Percentiles rank a stretch among this genome's conserved stretches.
Evolutionary conservation across 2,113 vertebrate species (phyloP).

Genomic region (Brachionichthys hirsutus): DNA sequence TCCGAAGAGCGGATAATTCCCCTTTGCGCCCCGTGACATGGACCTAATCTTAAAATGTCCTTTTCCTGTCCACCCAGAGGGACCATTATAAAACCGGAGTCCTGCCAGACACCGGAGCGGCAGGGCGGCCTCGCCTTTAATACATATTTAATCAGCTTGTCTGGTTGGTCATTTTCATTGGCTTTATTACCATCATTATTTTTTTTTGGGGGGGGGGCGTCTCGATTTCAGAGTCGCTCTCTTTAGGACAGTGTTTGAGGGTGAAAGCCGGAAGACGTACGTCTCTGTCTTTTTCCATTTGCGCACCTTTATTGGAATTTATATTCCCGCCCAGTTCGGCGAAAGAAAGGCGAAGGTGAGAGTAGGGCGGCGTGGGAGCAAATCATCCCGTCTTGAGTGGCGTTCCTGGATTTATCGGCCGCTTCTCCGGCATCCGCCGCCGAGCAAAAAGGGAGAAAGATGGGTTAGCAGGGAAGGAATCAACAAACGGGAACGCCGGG

Average conservation of each 20-base stretch:
- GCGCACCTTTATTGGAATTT: not conserved
- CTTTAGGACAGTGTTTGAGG: not conserved
- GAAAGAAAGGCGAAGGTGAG: conserved; percentile 3
- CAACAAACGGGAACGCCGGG: conserved; percentile 4
- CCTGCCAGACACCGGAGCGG: too few relatives aligned
- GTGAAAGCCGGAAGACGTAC: conserved; percentile 2
- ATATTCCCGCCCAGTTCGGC: not conserved
- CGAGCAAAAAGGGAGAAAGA: conserved; percentile 3
- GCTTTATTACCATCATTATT: conserved; percentile 56
- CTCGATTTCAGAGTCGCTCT: not conserved
- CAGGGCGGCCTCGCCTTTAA: conserved; percentile 22
- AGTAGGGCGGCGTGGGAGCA: not conserved
- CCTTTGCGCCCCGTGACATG: too few relatives aligned
- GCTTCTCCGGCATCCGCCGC: too few relatives aligned
- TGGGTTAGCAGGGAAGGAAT: conserved; percentile 12
- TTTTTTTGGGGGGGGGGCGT: conserved; percentile 34
- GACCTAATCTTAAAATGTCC: too few relatives aligned
- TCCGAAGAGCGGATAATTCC: too few relatives aligned
- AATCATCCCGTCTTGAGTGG: conserved; percentile 19
- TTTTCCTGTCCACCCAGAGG: too few relatives aligned
- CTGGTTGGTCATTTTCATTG: conserved; percentile 53
- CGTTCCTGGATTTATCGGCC: conserved; percentile 15
- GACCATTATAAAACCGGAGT: not conserved
- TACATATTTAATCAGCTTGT: conserved; percentile 45
- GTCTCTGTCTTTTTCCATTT: not conserved